Evolutionary conservation across 2,888 invertebrate genomes (phyloP).

Genomic region (Chaetoderma sp.): DNA sequence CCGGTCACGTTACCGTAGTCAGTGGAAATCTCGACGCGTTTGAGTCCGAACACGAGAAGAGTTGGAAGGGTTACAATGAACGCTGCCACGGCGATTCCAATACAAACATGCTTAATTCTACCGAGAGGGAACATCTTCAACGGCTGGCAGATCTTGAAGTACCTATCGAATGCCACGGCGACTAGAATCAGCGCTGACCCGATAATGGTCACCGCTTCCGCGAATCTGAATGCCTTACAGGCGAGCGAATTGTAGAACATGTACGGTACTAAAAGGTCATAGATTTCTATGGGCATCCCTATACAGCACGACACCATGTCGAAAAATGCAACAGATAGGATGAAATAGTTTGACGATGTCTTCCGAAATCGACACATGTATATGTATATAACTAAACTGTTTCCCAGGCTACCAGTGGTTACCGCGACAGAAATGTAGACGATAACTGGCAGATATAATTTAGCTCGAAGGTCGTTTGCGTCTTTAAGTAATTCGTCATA

Average conservation of each 20-base stretch:
- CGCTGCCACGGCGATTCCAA: conserved; percentile 43
- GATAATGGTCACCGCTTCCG: conserved; percentile 48
- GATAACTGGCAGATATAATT: conserved; percentile 51
- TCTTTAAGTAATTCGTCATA: conserved; percentile 20
- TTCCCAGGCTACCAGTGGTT: conserved; percentile 50
- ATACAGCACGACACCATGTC: conserved; percentile 54
- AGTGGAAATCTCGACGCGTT: conserved; percentile 35
- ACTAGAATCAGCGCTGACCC: conserved; percentile 54
- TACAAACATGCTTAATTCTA: conserved; percentile 49
- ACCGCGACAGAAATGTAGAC: conserved; percentile 47
- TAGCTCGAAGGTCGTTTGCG: conserved; percentile 44
- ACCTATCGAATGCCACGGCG: conserved; percentile 57
- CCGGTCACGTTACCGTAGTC: conserved; percentile 41
- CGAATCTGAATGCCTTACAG: conserved; percentile 51
- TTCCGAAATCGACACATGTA: conserved; percentile 50
- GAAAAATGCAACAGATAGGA: conserved; percentile 55
- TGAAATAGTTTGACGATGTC: conserved; percentile 58
- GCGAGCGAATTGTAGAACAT: conserved; percentile 49
- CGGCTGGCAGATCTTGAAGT: conserved; percentile 56
- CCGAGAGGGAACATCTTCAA: conserved; percentile 46
- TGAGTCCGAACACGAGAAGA: conserved; percentile 47
- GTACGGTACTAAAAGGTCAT: conserved; percentile 50
- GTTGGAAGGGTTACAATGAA: conserved; percentile 46
- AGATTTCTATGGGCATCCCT: conserved; percentile 53
- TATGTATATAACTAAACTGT: conserved; percentile 50